Percentiles rank a stretch among this genome's conserved stretches.
Conservation (phyloP, 2,797 vertebrate genomes). For the Phrynocephalus vlangalii region DNA sequence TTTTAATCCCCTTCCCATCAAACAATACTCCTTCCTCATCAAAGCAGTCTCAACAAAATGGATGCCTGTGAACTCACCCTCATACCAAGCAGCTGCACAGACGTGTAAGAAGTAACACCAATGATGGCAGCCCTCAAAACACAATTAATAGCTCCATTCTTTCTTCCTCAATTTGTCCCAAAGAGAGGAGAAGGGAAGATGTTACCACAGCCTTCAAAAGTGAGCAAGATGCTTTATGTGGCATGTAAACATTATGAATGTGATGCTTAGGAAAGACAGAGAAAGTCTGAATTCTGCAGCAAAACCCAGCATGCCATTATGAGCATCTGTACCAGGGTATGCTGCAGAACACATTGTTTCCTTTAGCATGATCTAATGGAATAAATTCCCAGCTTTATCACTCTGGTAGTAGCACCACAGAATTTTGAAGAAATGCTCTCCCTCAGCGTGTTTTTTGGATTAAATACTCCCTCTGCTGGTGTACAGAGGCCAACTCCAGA, state of each 20-base stretch:
- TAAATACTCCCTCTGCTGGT: slow-evolving; percentile 61
- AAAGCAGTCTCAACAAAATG: background rate
- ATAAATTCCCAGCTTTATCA: background rate
- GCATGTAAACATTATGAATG: background rate
- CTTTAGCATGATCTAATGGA: background rate
- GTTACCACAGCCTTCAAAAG: background rate
- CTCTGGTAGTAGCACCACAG: fast-evolving
- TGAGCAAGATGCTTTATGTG: background rate
- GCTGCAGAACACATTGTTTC: background rate
- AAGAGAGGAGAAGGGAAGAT: background rate
- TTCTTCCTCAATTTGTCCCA: background rate
- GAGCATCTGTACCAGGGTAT: background rate
- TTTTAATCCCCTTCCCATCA: background rate
- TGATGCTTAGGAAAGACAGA: background rate
- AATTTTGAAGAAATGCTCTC: background rate
- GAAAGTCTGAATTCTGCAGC: background rate
- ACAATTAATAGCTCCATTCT: background rate
- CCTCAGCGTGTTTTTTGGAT: slow-evolving; percentile 39
- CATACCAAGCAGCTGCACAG: background rate
- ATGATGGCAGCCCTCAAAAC: fast-evolving
- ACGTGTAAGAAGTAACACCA: background rate
- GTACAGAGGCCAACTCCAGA: background rate
- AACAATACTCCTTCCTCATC: background rate
- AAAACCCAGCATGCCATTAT: background rate
- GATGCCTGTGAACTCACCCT: background rate